Percentiles rank a stretch among this genome's conserved stretches.
These are phyloP conservation scores for Cosmia trapezina DNA, from an alignment of 2,888 invertebrate species.

Conservation along the genomic window DNA sequence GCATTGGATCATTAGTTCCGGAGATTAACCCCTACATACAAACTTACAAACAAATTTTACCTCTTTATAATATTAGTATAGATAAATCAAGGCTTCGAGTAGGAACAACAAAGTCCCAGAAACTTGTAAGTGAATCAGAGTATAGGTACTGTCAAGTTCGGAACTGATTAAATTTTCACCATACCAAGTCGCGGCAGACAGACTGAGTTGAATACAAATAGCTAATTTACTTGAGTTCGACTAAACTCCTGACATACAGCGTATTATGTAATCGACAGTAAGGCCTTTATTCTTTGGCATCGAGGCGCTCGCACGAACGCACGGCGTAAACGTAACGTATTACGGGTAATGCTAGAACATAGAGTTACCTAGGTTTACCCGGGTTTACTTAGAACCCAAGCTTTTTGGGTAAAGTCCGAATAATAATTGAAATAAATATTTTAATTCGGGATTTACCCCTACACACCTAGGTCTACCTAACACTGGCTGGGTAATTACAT, in stretches of 20 bases:
- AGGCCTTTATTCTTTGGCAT: slow-evolving; percentile 38
- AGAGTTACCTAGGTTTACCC: no score
- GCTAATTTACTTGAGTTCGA: slow-evolving; percentile 37
- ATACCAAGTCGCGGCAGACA: slow-evolving; percentile 16
- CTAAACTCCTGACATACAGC: slow-evolving; percentile 20
- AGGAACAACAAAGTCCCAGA: slow-evolving; percentile 13
- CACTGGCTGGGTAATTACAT: no score
- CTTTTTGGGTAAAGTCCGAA: no score
- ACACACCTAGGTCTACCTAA: no score
- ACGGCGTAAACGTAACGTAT: not conserved
- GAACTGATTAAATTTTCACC: slow-evolving; percentile 54
- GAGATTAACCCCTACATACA: no score
- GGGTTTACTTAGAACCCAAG: no score
- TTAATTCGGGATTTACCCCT: no score
- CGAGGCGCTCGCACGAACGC: not conserved
- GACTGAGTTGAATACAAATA: slow-evolving; percentile 45
- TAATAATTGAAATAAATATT: no score
- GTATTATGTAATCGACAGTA: slow-evolving; percentile 31
- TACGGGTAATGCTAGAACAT: no score
- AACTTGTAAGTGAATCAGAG: slow-evolving; percentile 26
- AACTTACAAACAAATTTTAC: no score
- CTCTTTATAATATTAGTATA: no score
- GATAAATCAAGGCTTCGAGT: slow-evolving; percentile 12
- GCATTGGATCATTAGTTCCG: no score
- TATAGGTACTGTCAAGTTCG: slow-evolving; percentile 27